Evolutionary conservation across 2,113 vertebrate species (phyloP), one percentile per base, ranked within the genome.

Genomic region (Asarcornis scutulata): DNA sequence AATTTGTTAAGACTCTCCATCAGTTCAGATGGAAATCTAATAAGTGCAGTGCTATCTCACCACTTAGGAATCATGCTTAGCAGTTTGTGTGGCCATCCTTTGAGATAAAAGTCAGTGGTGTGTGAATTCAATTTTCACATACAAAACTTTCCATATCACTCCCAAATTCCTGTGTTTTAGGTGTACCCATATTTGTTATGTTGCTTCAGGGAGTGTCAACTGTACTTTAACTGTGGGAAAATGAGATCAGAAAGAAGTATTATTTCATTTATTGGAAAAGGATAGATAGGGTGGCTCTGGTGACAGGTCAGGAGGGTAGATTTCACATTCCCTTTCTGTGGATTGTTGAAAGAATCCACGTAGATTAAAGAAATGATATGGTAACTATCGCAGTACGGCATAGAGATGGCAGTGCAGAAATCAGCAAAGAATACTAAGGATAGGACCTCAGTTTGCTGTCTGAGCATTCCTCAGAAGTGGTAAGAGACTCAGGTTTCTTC

Each of bases 111-210:
- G 34, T 40, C 60, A 34, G 40, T 81, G 69, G 52, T 81, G 73
- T 84, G 86, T 88, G 66, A 93, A 94, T 81, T 92, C 42, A 78
- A 40, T 93, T 93, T 92, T 93, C 55, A 55, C 18, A 7, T n/a
- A 21, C 83, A 81, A 84, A 86, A 75, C 27, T 88, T 92, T 55
- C 40, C 31, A 75, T 71, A 86, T 84, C 46, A 22, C 56, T 67
- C 52, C 13, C 1, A 4, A 26, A 21, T 56, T 88, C 76, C 29
- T 29, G 7, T 67, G 36, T 59, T 93, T 92, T 84, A 91, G 46
- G 32, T 72, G 42, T 67, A 66, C n/a, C n/a, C 29, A 0, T 83
- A 59, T 62, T 46, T 84, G 36, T 88, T 83, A 26, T 14, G 22
- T 81, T 92, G 59, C 91, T 92, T 93, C 9, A 17, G 59, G 59